A percentile compares a stretch with the other conserved stretches of the same genome.
These are phyloP conservation scores for Coilia nasus DNA, from an alignment of 2,797 vertebrate species.

Conservation along the genomic window DNA sequence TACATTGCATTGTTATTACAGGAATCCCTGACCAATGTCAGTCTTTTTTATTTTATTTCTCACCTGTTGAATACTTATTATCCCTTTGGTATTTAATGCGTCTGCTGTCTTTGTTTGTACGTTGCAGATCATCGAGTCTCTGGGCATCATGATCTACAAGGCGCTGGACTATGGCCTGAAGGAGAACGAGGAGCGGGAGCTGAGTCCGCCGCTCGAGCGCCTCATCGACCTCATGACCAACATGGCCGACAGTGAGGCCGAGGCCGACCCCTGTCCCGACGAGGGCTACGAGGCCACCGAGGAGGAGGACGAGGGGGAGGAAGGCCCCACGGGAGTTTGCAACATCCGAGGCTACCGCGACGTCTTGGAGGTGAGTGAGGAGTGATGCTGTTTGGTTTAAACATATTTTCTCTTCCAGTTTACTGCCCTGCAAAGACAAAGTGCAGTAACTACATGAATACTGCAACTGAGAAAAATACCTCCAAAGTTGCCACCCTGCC, in stretches of 20 bases:
- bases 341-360: slow-evolving; percentile 82
- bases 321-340: slow-evolving; percentile 58
- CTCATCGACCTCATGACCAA: slow-evolving; percentile 98
- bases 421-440: too few relatives aligned
- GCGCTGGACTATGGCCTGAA: slow-evolving; percentile 97
- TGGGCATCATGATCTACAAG: slow-evolving; percentile 98
- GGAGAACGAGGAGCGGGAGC: slow-evolving; percentile 93
- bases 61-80: too few relatives aligned
- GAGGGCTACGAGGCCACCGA: slow-evolving; percentile 95
- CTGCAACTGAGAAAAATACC: too few relatives aligned
- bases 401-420: too few relatives aligned
- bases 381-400: too few relatives aligned
- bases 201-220: slow-evolving; percentile 91
- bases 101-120: background rate
- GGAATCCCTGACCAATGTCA: too few relatives aligned
- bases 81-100: too few relatives aligned
- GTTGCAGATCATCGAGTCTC: slow-evolving; percentile 89
- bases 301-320: slow-evolving; percentile 86
- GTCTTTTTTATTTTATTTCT: too few relatives aligned
- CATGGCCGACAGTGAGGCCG: slow-evolving; percentile 64
- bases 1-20: too few relatives aligned
- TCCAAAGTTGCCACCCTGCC: too few relatives aligned
- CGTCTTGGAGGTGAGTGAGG: slow-evolving; percentile 81
- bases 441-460: too few relatives aligned
- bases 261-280: slow-evolving; percentile 82